Base-by-base conservation (phyloP, 2,113 vertebrate genomes). In the Rhombomys opimus region DNA sequence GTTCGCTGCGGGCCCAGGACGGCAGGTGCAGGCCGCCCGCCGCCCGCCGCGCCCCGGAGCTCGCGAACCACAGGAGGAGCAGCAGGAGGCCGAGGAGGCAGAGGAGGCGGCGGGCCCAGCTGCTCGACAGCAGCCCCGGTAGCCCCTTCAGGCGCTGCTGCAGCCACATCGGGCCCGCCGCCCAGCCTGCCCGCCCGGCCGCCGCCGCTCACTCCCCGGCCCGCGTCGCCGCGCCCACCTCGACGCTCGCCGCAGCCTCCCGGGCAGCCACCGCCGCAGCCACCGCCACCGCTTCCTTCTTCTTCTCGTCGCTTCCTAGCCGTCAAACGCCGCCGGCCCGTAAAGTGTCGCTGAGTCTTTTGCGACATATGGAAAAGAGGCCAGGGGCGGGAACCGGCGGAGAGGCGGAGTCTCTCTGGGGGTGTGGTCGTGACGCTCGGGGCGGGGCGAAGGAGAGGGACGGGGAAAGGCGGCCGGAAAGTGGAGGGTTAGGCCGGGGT, bases 61-160 rank as follows among this genome's bases (percentile, higher is more conserved):
- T 98, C 46, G 99, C 97, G 97, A 99, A 99, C 99, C 99, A 99
- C 98, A 99, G 99, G 17, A 99, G 98, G 76, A 99, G 97, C 75
- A 99, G 97, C 94, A 99, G 73, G 54, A 99, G 98, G 61, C 90
- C 96, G 76, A 99, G 96, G 18, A 99, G 98, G 10, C 99, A 97
- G 50, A 99, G 98, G 6, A 99, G 97, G 85, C 99, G 99, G 61
- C 99, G 98, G 50, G 99, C 99, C 99, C 99, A 99, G 98, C 99
- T 99, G 98, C 99, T 99, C 2, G 99, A 99, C 15, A 99, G 98
- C 98, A 99, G 98, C n/a, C 99, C 99, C n/a, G 99, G 99, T 13
- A 99, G 98, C 70, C 99, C 99, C 98, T 99, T 99, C 38, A 99
- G 98, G 97, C 99, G 98, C 97, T 99, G 99, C 98, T 99, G 99